Evolutionary conservation across 2,113 vertebrate genomes (phyloP).

Genomic region (Anseranas semipalmata): DNA sequence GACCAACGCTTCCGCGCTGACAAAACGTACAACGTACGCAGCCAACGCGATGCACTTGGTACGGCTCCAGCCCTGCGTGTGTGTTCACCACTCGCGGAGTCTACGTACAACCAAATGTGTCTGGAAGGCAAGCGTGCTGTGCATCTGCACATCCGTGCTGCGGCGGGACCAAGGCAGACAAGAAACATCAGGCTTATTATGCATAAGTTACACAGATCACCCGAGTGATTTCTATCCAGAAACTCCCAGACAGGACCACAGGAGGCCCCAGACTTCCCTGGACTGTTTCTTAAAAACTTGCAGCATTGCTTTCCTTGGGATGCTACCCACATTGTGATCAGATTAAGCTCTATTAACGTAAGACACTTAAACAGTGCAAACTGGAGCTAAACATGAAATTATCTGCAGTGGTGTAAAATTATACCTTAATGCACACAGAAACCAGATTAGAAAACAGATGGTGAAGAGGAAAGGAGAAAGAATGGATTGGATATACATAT

Average conservation of each 20-base stretch:
- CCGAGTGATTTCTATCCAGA: slow-evolving; percentile 7
- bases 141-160: slow-evolving; percentile 19
- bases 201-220: background rate
- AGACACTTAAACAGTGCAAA: background rate
- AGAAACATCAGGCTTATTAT: background rate
- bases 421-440: slow-evolving; percentile 53
- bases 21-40: rapidly evolving
- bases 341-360: slow-evolving; percentile 23
- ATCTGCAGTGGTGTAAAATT: slow-evolving; percentile 30
- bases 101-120: background rate
- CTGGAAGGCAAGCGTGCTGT: background rate
- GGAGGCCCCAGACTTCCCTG: background rate
- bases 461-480: slow-evolving; percentile 40
- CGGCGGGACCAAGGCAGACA: background rate
- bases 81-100: background rate
- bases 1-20: background rate
- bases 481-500: slow-evolving; percentile 38
- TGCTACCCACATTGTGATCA: background rate
- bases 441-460: slow-evolving; percentile 63
- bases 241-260: background rate
- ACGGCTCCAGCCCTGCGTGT: rapidly evolving
- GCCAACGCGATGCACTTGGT: background rate
- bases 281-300: background rate
- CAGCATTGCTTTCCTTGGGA: background rate
- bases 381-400: slow-evolving; percentile 32